These are phyloP conservation scores for Mercenaria mercenaria DNA, from an alignment of 1,140 invertebrate genomes.

Conservation along the genomic window DNA sequence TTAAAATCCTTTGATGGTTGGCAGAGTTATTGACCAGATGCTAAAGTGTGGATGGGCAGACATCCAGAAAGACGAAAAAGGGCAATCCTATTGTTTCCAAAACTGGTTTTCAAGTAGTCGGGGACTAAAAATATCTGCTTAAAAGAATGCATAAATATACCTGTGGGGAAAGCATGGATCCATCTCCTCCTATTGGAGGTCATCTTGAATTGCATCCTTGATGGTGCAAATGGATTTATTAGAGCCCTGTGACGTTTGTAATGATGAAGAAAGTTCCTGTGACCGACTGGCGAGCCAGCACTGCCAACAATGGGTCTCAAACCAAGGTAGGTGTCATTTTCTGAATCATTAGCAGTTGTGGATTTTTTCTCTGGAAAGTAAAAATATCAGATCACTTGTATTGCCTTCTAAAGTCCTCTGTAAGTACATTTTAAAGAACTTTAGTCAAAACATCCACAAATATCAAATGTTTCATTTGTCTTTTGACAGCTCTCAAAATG, in stretches of 20 bases:
- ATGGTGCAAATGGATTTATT: constrained; percentile 99
- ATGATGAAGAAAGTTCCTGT: constrained; percentile 70
- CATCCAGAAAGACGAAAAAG: too few species aligned
- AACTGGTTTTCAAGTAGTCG: too few species aligned
- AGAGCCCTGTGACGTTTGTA: constrained; percentile 83
- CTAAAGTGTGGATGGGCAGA: too few species aligned
- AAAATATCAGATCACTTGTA: constrained; percentile 38
- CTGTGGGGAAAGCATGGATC: constrained; percentile 99
- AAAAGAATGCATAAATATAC: constrained; percentile 77
- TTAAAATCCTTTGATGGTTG: too few species aligned
- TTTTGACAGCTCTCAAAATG: too few species aligned
- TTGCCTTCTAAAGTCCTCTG: too few species aligned
- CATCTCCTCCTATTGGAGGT: constrained; percentile 98
- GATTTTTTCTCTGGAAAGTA: constrained; percentile 71
- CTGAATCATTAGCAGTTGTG: constrained; percentile 73
- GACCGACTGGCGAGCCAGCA: constrained; percentile 81
- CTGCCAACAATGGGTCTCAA: constrained; percentile 81
- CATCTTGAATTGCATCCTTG: constrained; percentile 97
- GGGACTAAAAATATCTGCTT: too few species aligned
- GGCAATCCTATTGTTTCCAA: too few species aligned
- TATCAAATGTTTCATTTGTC: too few species aligned
- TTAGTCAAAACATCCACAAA: too few species aligned
- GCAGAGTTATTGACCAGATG: too few species aligned
- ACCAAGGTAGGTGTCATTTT: constrained; percentile 74
- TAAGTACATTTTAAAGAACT: too few species aligned